phyloP scores from a whole-genome alignment of 2,888 invertebrate genomes.

The Drosophila rubida region DNA sequence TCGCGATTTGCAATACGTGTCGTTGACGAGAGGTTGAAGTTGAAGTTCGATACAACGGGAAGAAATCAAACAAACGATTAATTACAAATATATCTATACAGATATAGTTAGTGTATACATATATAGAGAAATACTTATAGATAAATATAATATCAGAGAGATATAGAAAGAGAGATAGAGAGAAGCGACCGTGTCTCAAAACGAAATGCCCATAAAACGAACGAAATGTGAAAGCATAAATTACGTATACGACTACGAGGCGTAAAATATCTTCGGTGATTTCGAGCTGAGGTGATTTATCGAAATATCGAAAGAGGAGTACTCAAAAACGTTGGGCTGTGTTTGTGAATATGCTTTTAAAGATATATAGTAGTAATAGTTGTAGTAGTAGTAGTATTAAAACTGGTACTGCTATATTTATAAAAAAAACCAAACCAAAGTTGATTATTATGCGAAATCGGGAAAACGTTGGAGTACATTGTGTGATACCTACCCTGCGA shows the following conservation, averaged over 20 bases:
- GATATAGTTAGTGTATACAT: slow-evolving; percentile 52
- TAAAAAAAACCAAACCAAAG: slow-evolving; percentile 57
- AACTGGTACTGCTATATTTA: slow-evolving; percentile 52
- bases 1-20: slow-evolving; percentile 45
- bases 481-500: slow-evolving; percentile 88
- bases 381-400: slow-evolving; percentile 21
- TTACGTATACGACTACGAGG: slow-evolving; percentile 46
- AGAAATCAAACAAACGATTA: slow-evolving; percentile 79
- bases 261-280: slow-evolving; percentile 42
- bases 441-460: slow-evolving; percentile 46
- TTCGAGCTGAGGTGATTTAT: slow-evolving; percentile 38
- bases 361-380: slow-evolving; percentile 11
- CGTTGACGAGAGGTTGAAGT: slow-evolving; percentile 71
- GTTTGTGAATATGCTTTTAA: slow-evolving; percentile 43
- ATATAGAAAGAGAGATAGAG: slow-evolving; percentile 19
- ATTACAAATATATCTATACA: slow-evolving; percentile 69
- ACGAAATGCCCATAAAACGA: slow-evolving; percentile 52
- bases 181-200: slow-evolving; percentile 53
- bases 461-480: background rate
- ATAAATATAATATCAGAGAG: slow-evolving; percentile 19
- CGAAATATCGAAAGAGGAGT: slow-evolving; percentile 36
- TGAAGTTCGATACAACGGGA: slow-evolving; percentile 70
- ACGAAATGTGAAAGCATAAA: slow-evolving; percentile 47
- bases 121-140: slow-evolving; percentile 33
- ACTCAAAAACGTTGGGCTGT: slow-evolving; percentile 57